Conservation (phyloP, 2,797 vertebrate genomes). For the Falco novaeseelandiae region DNA sequence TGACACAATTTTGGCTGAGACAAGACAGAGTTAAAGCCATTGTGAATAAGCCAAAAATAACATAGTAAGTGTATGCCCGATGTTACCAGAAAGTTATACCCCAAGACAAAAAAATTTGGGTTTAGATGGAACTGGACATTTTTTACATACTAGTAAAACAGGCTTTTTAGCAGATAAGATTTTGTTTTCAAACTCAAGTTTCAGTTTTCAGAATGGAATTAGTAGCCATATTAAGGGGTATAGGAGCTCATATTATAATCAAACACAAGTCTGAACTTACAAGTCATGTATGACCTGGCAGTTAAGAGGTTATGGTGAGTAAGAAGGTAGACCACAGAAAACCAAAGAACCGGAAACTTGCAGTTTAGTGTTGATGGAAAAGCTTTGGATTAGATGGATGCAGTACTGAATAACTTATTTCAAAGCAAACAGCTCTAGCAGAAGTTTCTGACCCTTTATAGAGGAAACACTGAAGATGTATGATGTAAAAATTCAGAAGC, state of each 20-base stretch:
- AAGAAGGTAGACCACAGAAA: conserved; percentile 46
- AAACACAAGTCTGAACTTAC: conserved; percentile 38
- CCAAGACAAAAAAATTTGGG: background rate
- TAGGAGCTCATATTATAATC: conserved; percentile 8
- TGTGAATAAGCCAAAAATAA: conserved; percentile 59
- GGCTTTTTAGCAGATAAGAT: conserved; percentile 37
- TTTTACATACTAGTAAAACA: conserved; percentile 25
- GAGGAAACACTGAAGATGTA: conserved; percentile 35
- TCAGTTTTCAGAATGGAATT: conserved; percentile 45
- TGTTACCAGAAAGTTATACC: background rate
- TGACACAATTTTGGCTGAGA: conserved; percentile 52
- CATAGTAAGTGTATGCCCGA: background rate
- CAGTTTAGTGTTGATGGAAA: conserved; percentile 29
- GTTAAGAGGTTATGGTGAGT: conserved; percentile 19
- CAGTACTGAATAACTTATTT: conserved; percentile 10
- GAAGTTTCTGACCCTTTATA: conserved; percentile 19
- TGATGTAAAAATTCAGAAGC: conserved; percentile 34
- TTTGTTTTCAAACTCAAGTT: conserved; percentile 37
- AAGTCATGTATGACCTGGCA: conserved; percentile 24
- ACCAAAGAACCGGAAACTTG: conserved; percentile 51
- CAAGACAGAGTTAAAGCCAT: background rate
- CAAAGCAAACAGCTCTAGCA: conserved; percentile 28
- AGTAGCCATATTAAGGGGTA: conserved; percentile 39
- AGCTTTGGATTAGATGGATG: background rate
- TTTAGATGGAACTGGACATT: conserved; percentile 15